phyloP scores from a whole-genome alignment of 2,888 invertebrate species.

The Cryptophagus acutangulus region DNA sequence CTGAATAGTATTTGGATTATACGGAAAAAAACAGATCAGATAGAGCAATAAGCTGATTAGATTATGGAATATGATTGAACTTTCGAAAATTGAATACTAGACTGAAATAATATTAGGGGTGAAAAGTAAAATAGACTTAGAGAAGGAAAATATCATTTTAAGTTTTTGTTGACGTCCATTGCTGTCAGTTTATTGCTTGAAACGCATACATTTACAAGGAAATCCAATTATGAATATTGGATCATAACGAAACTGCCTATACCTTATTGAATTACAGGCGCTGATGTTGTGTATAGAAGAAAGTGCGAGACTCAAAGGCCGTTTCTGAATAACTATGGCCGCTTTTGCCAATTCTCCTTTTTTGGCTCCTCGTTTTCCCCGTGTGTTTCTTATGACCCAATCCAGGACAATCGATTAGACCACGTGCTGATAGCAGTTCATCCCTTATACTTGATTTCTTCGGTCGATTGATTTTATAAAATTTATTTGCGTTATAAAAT shows the following conservation, averaged over 20 bases:
- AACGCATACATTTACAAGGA: conserved; percentile 6
- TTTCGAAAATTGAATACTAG: too few species aligned
- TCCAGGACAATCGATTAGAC: conserved; percentile 25
- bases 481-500: too few species aligned
- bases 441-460: too few species aligned
- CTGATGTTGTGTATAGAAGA: neutral
- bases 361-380: neutral
- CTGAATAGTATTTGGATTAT: too few species aligned
- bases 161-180: neutral
- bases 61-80: too few species aligned
- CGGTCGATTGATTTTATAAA: too few species aligned
- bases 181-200: conserved; percentile 4
- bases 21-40: too few species aligned
- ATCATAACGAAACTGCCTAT: conserved; percentile 9
- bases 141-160: neutral
- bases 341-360: neutral
- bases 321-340: conserved; percentile 2
- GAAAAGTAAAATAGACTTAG: too few species aligned
- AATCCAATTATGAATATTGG: conserved; percentile 12
- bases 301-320: conserved; percentile 3
- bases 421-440: conserved; percentile 26
- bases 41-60: too few species aligned
- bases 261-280: conserved; percentile 10
- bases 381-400: conserved; percentile 22
- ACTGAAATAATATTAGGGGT: too few species aligned